Conservation (phyloP, 1,140 invertebrate species). For the Formica exsecta region DNA sequence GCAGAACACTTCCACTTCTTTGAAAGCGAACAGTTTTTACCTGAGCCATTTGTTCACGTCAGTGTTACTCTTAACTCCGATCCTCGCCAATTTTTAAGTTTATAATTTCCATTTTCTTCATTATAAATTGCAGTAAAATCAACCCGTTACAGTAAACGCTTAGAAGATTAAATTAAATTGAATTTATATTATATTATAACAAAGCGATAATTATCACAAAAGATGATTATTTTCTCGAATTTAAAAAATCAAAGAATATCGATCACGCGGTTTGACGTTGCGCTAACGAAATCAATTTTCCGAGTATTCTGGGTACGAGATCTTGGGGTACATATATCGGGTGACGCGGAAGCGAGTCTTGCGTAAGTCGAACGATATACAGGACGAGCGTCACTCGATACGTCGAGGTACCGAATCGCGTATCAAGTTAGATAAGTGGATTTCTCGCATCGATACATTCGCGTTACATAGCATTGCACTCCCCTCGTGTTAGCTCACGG, state of each 20-base stretch:
- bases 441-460: conserved; percentile 83
- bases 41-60: conserved; percentile 31
- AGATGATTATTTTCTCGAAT: too few relatives aligned
- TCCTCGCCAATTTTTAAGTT: not conserved
- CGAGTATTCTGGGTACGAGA: not conserved
- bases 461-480: conserved; percentile 83
- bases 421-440: conserved; percentile 81
- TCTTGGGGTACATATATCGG: conserved; percentile 33
- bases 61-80: conserved; percentile 12
- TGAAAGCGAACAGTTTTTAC: conserved; percentile 38
- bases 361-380: conserved; percentile 58
- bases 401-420: conserved; percentile 67
- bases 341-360: conserved; percentile 39
- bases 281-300: conserved; percentile 56
- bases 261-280: conserved; percentile 9
- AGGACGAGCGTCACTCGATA: conserved; percentile 52
- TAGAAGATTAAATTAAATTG: not conserved
- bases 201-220: not conserved
- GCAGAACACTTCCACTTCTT: conserved; percentile 36
- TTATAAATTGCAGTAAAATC: not conserved
- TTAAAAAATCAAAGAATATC: conserved; percentile 8
- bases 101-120: not conserved
- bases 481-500: conserved; percentile 78
- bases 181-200: not conserved
- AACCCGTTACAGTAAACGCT: not conserved